Evolutionary conservation across 2,113 vertebrate species (phyloP).

Genomic region (Oxygymnocypris stewartii): DNA sequence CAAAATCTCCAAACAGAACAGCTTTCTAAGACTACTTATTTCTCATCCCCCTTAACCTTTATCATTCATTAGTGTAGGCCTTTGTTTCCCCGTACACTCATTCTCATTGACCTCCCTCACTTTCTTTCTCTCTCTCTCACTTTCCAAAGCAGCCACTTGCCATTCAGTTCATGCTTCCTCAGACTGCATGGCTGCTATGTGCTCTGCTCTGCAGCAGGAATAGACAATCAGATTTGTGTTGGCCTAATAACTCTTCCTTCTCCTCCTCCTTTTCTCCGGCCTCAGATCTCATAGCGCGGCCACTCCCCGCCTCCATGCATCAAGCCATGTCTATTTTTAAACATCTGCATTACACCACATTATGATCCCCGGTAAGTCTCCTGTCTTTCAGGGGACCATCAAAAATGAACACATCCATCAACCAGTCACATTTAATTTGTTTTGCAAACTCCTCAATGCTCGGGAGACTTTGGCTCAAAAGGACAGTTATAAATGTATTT

Average conservation of each 20-base stretch:
- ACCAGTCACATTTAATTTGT: conserved; percentile 21
- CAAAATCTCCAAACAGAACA: conserved; percentile 46
- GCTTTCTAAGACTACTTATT: conserved; percentile 52
- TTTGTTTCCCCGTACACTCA: conserved; percentile 33
- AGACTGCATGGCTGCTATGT: conserved; percentile 59
- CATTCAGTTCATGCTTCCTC: conserved; percentile 76
- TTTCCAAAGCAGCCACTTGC: conserved; percentile 69
- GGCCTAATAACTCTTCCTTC: conserved; percentile 71
- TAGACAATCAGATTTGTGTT: conserved; percentile 46
- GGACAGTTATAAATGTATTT: conserved; percentile 35
- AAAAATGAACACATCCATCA: conserved; percentile 40
- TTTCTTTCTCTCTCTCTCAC: conserved; percentile 51
- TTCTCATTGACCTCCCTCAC: conserved; percentile 59
- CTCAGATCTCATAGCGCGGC: conserved; percentile 55
- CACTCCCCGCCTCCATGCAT: conserved; percentile 45
- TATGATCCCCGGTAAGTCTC: conserved; percentile 29
- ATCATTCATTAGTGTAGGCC: conserved; percentile 67
- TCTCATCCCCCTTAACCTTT: conserved; percentile 66
- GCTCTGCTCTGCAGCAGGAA: conserved; percentile 66
- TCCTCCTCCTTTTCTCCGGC: conserved; percentile 63
- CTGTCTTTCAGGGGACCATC: conserved; percentile 6
- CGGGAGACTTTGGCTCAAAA: conserved; percentile 6
- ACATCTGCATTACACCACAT: conserved; percentile 43
- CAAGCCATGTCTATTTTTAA: conserved; percentile 57
- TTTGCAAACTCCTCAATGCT: conserved; percentile 28